Evolutionary conservation across 2,113 vertebrate species (phyloP).

Genomic region (Oryzias javanicus): DNA sequence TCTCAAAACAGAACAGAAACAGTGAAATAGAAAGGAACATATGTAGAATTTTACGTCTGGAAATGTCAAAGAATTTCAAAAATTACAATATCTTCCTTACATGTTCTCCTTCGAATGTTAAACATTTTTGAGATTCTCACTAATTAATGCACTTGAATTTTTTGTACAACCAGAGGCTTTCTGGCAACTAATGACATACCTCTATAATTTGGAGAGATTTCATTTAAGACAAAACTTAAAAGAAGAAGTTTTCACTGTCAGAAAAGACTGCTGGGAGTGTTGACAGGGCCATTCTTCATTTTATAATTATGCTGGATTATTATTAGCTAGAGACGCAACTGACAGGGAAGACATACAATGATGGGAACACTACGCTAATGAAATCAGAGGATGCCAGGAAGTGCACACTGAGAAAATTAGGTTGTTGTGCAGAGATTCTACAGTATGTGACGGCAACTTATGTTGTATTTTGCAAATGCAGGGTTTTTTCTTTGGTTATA

Average conservation of each 20-base stretch:
- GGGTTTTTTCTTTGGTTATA: conserved; percentile 1
- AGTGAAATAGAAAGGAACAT: conserved; percentile 12
- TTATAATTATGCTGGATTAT: conserved; percentile 70
- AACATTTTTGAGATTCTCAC: too few species aligned
- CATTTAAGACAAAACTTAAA: conserved; percentile 64
- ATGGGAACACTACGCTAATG: conserved; percentile 60
- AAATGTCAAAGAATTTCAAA: too few species aligned
- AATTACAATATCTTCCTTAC: too few species aligned
- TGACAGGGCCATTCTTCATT: conserved; percentile 68
- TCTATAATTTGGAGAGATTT: conserved; percentile 63
- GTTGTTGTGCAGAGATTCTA: conserved; percentile 38
- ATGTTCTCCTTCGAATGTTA: too few species aligned
- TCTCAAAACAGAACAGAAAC: conserved; percentile 18
- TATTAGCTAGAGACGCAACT: conserved; percentile 66
- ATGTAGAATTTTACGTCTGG: background rate
- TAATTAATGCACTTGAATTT: conserved; percentile 4
- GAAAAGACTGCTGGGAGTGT: conserved; percentile 64
- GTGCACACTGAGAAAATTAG: conserved; percentile 40
- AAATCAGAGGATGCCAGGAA: conserved; percentile 68
- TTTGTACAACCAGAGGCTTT: conserved; percentile 51
- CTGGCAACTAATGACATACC: conserved; percentile 58
- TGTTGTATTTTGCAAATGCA: background rate
- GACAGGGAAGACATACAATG: conserved; percentile 55
- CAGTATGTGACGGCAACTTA: conserved; percentile 16
- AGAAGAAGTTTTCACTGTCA: conserved; percentile 52